Evolutionary conservation across 2,113 vertebrate genomes (phyloP).

Genomic region (Semnornis frantzii): DNA sequence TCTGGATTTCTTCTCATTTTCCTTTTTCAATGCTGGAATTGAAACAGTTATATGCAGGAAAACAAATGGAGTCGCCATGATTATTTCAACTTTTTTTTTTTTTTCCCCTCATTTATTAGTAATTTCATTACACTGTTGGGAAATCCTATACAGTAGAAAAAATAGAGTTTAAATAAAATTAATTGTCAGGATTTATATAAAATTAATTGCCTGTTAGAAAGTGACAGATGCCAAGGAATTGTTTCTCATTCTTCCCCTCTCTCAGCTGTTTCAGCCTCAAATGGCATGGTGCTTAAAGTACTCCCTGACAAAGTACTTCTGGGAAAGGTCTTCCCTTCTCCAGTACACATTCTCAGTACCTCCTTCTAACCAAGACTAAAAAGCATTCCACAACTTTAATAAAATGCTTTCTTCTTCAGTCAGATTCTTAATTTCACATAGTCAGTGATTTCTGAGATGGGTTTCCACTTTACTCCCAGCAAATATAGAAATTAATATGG

Average conservation of each 20-base stretch:
- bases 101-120: not conserved
- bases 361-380: not conserved
- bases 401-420: not conserved
- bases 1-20: slow-evolving; percentile 1
- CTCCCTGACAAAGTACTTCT: not conserved
- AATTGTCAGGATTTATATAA: not conserved
- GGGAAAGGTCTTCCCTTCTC: not conserved
- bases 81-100: not conserved
- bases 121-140: not conserved
- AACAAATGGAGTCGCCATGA: not conserved
- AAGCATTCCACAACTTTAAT: not conserved
- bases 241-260: not conserved
- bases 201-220: not conserved
- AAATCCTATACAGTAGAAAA: not conserved
- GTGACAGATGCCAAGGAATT: not conserved
- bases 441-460: not conserved
- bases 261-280: not conserved
- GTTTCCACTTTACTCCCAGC: not conserved
- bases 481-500: not conserved
- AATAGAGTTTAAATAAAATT: slow-evolving; percentile 8
- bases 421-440: not conserved
- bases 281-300: not conserved
- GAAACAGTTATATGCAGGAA: not conserved
- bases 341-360: not conserved
- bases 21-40: not conserved